phyloP scores from a whole-genome alignment of 2,888 invertebrate species.

The Drosophila kokeensis region DNA sequence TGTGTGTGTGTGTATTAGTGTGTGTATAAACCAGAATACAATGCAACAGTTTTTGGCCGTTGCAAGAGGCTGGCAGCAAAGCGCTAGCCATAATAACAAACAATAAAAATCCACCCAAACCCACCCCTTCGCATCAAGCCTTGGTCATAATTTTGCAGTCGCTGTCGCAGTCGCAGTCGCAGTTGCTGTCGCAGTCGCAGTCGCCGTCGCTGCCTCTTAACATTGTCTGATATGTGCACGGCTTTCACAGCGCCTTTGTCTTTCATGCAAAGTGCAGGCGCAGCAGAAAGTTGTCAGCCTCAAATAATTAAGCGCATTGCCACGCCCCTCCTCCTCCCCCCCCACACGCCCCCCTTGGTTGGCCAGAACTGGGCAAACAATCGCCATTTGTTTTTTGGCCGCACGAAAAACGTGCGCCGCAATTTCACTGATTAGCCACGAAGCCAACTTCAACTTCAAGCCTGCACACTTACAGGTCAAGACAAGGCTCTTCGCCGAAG shows the following conservation, averaged over 20 bases:
- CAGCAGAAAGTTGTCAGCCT: slow-evolving; percentile 34
- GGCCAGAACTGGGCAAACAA: background rate
- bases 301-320: background rate
- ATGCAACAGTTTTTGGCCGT: slow-evolving; percentile 71
- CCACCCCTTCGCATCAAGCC: background rate
- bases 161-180: background rate
- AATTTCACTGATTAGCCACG: slow-evolving; percentile 53
- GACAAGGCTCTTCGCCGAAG: background rate
- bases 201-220: slow-evolving; percentile 31
- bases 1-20: slow-evolving; percentile 26
- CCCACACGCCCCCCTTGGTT: background rate
- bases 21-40: slow-evolving; percentile 44
- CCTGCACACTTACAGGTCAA: slow-evolving; percentile 10
- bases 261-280: slow-evolving; percentile 45
- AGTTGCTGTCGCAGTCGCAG: background rate
- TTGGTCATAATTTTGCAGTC: slow-evolving; percentile 24
- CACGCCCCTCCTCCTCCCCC: fast-evolving
- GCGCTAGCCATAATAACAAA: slow-evolving; percentile 56
- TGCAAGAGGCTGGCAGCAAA: slow-evolving; percentile 51
- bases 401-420: slow-evolving; percentile 17
- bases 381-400: slow-evolving; percentile 27
- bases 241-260: slow-evolving; percentile 34
- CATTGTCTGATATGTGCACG: slow-evolving; percentile 54
- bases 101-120: slow-evolving; percentile 18
- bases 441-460: slow-evolving; percentile 45